A percentile compares a stretch with the other conserved stretches of the same genome.
Evolutionary conservation across 2,888 invertebrate species (phyloP).

Genomic region (Netelia virgata): DNA sequence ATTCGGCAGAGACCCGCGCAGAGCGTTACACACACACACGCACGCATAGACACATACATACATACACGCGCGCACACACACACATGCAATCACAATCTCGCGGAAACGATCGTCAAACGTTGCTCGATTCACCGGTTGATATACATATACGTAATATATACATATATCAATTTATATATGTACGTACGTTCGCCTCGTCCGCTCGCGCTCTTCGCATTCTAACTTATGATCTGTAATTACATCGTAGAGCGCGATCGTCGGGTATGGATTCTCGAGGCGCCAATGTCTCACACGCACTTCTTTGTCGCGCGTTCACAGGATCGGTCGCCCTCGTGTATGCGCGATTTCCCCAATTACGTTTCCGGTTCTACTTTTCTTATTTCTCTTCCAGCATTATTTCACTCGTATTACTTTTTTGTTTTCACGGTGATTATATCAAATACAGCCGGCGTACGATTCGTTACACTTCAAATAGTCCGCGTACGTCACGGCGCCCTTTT

Average conservation of each 20-base stretch:
- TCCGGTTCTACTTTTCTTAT: not conserved
- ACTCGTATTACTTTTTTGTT: constrained; percentile 36
- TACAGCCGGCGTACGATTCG: constrained; percentile 54
- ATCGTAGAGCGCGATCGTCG: constrained; percentile 16
- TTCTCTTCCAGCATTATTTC: not conserved
- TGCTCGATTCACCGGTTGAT: constrained; percentile 59
- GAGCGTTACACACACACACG: not conserved
- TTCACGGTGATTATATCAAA: constrained; percentile 61
- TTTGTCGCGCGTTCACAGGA: not conserved
- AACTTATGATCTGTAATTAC: constrained; percentile 22
- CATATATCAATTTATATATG: constrained; percentile 49
- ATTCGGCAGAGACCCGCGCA: not conserved
- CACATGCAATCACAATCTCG: constrained; percentile 40
- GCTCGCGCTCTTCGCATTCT: constrained; percentile 9
- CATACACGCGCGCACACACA: not conserved
- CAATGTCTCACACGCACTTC: not conserved
- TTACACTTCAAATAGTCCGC: constrained; percentile 48
- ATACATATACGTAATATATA: constrained; percentile 33
- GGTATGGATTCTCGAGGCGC: constrained; percentile 10
- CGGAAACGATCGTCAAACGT: constrained; percentile 61
- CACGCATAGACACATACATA: not conserved
- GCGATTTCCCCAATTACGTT: not conserved
- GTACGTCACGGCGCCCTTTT: constrained; percentile 49
- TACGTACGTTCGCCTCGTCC: constrained; percentile 4
- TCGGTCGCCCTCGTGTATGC: not conserved